A percentile compares a stretch with the other conserved stretches of the same genome.
Conservation (phyloP, 35 echinoderm and acorn worm genomes). For the Heliocidaris tuberculata region DNA sequence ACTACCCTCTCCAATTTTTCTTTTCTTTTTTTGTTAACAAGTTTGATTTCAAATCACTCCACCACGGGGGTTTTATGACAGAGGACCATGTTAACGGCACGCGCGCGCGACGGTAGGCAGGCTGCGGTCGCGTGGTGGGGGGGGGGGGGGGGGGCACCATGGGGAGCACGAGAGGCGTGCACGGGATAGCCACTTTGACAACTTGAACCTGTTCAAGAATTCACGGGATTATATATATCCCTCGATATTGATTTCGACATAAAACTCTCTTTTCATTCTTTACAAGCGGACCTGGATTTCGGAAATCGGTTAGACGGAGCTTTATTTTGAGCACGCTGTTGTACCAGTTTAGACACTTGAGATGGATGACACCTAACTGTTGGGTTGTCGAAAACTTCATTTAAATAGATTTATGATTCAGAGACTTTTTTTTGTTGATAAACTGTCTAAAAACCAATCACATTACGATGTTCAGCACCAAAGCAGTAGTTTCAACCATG, state of each 20-base stretch:
- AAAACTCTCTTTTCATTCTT: too few relatives aligned
- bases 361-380: too few relatives aligned
- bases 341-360: too few relatives aligned
- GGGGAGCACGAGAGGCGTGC: too few relatives aligned
- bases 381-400: too few relatives aligned
- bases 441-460: too few relatives aligned
- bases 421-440: too few relatives aligned
- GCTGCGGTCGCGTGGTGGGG: neutral
- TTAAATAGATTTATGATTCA: too few relatives aligned
- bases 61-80: neutral
- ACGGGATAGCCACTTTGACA: neutral
- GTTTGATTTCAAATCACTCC: neutral
- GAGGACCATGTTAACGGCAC: neutral
- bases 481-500: too few relatives aligned
- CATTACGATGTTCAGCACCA: too few relatives aligned
- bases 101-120: neutral
- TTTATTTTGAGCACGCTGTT: too few relatives aligned
- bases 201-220: neutral
- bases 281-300: neutral
- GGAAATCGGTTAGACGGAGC: neutral
- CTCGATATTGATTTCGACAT: neutral
- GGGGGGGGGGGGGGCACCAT: too few relatives aligned
- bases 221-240: neutral
- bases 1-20: neutral
- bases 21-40: neutral